Base-by-base conservation (phyloP, 2,888 invertebrate species). In the Cheiracanthium punctorium region DNA sequence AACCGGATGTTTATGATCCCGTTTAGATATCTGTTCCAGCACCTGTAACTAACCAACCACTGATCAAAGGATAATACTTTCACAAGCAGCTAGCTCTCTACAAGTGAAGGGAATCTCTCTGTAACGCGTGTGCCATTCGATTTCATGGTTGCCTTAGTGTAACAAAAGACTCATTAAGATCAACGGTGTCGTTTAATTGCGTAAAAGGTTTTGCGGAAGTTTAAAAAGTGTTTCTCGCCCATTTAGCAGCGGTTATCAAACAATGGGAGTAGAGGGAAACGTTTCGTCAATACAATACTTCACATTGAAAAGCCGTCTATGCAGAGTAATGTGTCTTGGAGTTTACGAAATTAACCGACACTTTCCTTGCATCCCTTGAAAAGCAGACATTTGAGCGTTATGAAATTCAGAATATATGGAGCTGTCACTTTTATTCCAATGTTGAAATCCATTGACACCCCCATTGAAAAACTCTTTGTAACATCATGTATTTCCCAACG, bases 111-210 rank as follows among this genome's bases (percentile, higher is more conserved):
- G 37, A n/a, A 48, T 48, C 2, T 24, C 58, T 58, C 24, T 58
- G 58, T n/a, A n/a, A n/a, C n/a, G n/a, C n/a, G n/a, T n/a, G n/a
- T 58, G n/a, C 4, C 58, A n/a, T 24, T 17, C 24, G 24, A 1
- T 58, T 58, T 58, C 58, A 58, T 58, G 58, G 24, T 58, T 58
- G 58, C 58, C 12, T 24, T 58, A 24, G 24, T 24, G 4, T 58
- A 58, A 58, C 58, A 58, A 58, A 58, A 24, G 24, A 58, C 58
- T 58, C 58, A 58, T 58, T 58, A 58, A 58, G 24, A n/a, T 24
- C 58, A 58, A 58, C 58, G 24, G 58, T 58, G 58, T 58, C 24
- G 58, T 58, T 58, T 58, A 58, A 58, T 58, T 58, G 58, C 58
- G 58, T 24, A 58, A 58, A 58, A 58, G n/a, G n/a, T 4, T 58